Percentiles rank a stretch among this genome's conserved stretches.
phyloP scores from a whole-genome alignment of 1,140 invertebrate genomes.

The Zaprionus africanus region DNA sequence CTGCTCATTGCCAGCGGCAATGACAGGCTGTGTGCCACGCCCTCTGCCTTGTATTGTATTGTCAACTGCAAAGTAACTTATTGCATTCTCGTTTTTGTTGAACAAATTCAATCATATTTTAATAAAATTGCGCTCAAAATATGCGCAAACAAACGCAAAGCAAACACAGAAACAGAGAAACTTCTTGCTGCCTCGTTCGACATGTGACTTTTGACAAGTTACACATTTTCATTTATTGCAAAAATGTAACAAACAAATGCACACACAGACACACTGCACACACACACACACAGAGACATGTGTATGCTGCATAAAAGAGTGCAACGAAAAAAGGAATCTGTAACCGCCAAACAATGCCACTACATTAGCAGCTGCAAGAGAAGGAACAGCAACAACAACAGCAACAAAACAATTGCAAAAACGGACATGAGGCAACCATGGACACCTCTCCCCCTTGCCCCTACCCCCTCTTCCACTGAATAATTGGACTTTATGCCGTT shows the following conservation, averaged over 20 bases:
- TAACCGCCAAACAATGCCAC: conserved; percentile 77
- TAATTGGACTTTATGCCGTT: conserved; percentile 72
- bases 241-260: conserved; percentile 11
- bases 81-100: too few relatives aligned
- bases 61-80: too few relatives aligned
- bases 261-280: background rate
- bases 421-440: background rate
- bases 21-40: too few relatives aligned
- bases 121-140: background rate
- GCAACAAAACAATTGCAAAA: conserved; percentile 15
- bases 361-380: conserved; percentile 70
- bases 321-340: conserved; percentile 17
- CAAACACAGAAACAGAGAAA: background rate
- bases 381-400: conserved; percentile 10
- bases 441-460: background rate
- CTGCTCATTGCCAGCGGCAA: too few relatives aligned
- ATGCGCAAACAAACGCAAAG: background rate
- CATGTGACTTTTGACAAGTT: conserved; percentile 61
- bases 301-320: background rate
- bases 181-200: conserved; percentile 43
- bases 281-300: background rate
- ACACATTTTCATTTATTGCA: conserved; percentile 60
- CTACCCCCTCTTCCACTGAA: conserved; percentile 16
- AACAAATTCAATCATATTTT: background rate
- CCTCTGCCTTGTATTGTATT: too few relatives aligned